Evolutionary conservation across 2,888 invertebrate genomes (phyloP), one percentile per base, ranked within the genome.

Genomic region (Sphaerophoria rueppellii): DNA sequence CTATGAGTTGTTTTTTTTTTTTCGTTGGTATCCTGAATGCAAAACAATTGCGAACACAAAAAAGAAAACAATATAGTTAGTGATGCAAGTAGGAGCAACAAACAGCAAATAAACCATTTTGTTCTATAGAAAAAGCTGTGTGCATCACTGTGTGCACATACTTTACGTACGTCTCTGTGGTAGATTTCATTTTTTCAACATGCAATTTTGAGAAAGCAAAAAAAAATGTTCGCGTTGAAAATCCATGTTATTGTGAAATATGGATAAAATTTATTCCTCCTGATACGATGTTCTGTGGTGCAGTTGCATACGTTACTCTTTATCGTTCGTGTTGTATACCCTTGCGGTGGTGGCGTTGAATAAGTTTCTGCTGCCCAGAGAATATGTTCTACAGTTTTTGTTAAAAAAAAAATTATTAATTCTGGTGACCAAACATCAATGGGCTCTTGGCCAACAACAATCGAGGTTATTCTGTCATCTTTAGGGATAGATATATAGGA

Each of bases 191-290:
- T 63, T 80, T 63, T 63, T 70, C n/a, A 52, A 37, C 65, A 35
- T 4, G 24, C 16, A 7, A 69, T 61, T 48, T 63, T 40, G n/a
- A n/a, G 16, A 46, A 32, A 12, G 24, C n/a, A 14, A 60, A 37
- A 14, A 60, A 58, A 37, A 11, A 14, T 57, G 34, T 6, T 40
- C 63, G 61, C 79, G 83, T 63, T 76, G 76, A 67, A 85, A 76
- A 80, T 80, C 69, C 81, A 76, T 72, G 83, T 80, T 77, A 50
- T 60, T 72, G 85, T 85, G 81, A 81, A 85, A 85, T 85, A 85
- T 85, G 76, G 81, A 75, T 73, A 72, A 85, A 85, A 85, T 85
- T 76, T 85, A 81, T 85, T 81, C 69, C 76, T 57, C 24, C 24
- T 24, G 24, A 24, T 55, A 63, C 72, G 69, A 73, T 65, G 79